Percentiles rank a stretch among this genome's conserved stretches.
Conservation (phyloP, 2,797 vertebrate genomes). For the Gymnoscopelus microlampas region DNA sequence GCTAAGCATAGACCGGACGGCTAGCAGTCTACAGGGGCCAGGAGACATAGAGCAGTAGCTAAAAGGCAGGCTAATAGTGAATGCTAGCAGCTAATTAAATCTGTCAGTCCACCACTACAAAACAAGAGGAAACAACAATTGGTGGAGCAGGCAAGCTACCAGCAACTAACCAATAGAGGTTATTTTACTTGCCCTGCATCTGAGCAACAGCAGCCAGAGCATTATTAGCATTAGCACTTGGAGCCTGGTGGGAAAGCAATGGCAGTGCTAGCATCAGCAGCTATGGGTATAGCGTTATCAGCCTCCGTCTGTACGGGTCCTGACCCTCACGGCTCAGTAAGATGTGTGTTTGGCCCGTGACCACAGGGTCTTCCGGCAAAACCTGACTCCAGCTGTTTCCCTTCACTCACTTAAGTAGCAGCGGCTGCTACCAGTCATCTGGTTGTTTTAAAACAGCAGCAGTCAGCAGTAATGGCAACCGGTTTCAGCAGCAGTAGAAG, state of each 20-base stretch:
- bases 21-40: constrained; percentile 49
- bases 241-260: constrained; percentile 5
- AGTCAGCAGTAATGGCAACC: constrained; percentile 37
- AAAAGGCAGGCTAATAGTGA: constrained; percentile 53
- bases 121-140: constrained; percentile 20
- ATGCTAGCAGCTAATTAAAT: constrained; percentile 60
- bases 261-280: constrained; percentile 27
- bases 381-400: constrained; percentile 40
- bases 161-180: constrained; percentile 43
- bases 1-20: constrained; percentile 68
- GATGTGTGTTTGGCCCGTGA: constrained; percentile 48
- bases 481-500: constrained; percentile 16
- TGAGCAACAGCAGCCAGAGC: background rate
- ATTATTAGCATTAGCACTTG: constrained; percentile 5
- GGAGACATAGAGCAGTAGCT: constrained; percentile 45
- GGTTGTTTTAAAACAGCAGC: constrained; percentile 25
- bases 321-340: constrained; percentile 40
- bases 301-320: constrained; percentile 29
- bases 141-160: constrained; percentile 29
- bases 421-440: constrained; percentile 39
- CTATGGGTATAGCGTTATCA: constrained; percentile 20
- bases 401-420: constrained; percentile 35
- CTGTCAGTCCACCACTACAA: constrained; percentile 47
- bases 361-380: constrained; percentile 35
- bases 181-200: constrained; percentile 25